Conservation (phyloP, 2,888 invertebrate species). For the Pachymerium ferrugineum region DNA sequence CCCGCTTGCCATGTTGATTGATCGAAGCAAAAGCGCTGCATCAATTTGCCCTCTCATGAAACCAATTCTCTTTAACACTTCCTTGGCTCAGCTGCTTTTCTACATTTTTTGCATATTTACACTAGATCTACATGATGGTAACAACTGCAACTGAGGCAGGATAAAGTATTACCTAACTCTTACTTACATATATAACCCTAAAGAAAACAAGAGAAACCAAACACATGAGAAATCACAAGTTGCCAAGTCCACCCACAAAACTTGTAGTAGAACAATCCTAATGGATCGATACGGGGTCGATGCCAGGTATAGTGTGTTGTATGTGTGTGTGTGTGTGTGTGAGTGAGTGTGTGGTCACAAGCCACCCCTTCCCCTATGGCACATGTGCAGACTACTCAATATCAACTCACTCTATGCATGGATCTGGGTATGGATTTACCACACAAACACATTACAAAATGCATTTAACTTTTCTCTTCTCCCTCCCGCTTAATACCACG, state of each 20-base stretch:
- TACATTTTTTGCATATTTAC: background rate
- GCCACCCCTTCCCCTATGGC: constrained; percentile 14
- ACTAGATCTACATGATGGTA: background rate
- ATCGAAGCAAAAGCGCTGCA: constrained; percentile 6
- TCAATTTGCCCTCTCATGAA: background rate
- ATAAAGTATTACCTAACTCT: background rate
- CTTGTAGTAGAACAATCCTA: background rate
- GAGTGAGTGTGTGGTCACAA: constrained; percentile 7
- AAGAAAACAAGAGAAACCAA: background rate
- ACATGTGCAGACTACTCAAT: constrained; percentile 18
- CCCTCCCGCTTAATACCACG: background rate
- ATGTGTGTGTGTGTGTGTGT: too few relatives aligned
- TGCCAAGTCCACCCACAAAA: background rate
- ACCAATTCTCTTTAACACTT: background rate
- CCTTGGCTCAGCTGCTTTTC: background rate
- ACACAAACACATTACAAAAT: constrained; percentile 14
- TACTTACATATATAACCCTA: too few relatives aligned
- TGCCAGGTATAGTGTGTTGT: constrained; percentile 10
- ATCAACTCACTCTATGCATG: constrained; percentile 18
- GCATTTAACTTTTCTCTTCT: background rate
- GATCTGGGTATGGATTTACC: background rate
- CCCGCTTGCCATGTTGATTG: constrained; percentile 14
- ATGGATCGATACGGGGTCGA: background rate
- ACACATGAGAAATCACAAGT: background rate
- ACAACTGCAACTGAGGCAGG: background rate